A percentile compares a stretch with the other conserved stretches of the same genome.
These are phyloP conservation scores for Illadopsis cleaveri DNA, from an alignment of 2,113 vertebrate species.

Conservation along the genomic window DNA sequence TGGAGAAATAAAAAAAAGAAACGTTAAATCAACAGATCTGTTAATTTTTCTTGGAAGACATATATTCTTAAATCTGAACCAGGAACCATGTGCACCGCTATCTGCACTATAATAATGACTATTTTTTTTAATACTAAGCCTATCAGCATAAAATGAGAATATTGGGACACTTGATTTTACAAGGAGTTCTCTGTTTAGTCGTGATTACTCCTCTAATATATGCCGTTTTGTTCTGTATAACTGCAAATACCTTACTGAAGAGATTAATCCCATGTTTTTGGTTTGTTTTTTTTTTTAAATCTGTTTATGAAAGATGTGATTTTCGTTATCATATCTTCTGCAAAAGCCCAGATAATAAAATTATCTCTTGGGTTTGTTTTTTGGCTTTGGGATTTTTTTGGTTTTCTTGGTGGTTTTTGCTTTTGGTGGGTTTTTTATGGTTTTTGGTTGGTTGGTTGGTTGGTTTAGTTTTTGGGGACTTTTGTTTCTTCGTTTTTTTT, in stretches of 20 bases:
- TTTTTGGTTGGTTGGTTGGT: neutral
- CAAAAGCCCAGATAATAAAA: neutral
- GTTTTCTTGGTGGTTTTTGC: neutral
- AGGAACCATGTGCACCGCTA: neutral
- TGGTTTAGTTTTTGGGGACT: no score
- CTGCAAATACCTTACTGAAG: neutral
- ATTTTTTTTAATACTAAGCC: neutral
- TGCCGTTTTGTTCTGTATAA: neutral
- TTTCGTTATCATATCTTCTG: neutral
- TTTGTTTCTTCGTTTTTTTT: neutral
- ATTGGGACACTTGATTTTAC: neutral
- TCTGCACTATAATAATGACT: neutral
- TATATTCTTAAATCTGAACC: neutral
- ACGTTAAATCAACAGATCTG: neutral
- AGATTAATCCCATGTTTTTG: fast-evolving
- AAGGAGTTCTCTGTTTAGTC: neutral
- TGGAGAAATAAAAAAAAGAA: neutral
- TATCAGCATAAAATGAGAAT: neutral
- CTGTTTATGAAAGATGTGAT: neutral
- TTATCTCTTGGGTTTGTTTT: neutral
- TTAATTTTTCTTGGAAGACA: neutral
- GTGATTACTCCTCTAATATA: neutral
- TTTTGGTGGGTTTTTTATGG: neutral
- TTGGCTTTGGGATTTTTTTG: no score
- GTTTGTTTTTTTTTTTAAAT: neutral